A percentile compares a stretch with the other conserved stretches of the same genome.
phyloP scores from a whole-genome alignment of 2,797 vertebrate genomes.

The Cetoscarus ocellatus region DNA sequence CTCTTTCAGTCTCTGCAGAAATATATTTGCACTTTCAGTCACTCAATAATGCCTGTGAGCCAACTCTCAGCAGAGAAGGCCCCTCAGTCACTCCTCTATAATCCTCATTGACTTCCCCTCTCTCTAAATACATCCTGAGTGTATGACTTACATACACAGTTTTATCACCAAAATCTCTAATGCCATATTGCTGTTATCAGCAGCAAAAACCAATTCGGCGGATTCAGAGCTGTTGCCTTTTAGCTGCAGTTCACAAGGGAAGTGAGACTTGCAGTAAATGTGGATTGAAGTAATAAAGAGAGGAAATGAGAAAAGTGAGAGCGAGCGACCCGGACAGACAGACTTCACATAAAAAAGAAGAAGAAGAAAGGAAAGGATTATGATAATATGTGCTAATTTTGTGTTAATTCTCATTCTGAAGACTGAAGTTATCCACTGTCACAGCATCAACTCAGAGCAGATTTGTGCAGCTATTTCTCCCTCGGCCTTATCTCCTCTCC shows the following conservation, averaged over 20 bases:
- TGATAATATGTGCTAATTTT: constrained; percentile 71
- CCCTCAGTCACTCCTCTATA: constrained; percentile 24
- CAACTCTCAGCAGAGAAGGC: constrained; percentile 31
- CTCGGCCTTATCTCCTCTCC: constrained; percentile 35
- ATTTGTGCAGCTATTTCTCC: constrained; percentile 40
- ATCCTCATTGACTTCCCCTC: constrained; percentile 29
- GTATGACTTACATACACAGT: background rate
- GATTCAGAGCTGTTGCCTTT: constrained; percentile 33
- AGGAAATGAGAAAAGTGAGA: constrained; percentile 21
- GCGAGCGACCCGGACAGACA: constrained; percentile 30
- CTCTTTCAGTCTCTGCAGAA: constrained; percentile 3
- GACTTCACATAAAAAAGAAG: constrained; percentile 23
- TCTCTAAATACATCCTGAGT: constrained; percentile 27
- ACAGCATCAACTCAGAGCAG: constrained; percentile 42
- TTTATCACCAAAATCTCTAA: constrained; percentile 36
- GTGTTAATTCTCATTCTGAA: constrained; percentile 55
- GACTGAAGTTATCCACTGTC: constrained; percentile 40
- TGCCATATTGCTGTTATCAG: constrained; percentile 21
- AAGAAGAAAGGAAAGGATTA: constrained; percentile 56
- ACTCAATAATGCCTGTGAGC: constrained; percentile 40
- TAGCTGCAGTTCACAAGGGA: constrained; percentile 19
- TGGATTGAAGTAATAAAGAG: constrained; percentile 16
- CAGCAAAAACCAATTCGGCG: constrained; percentile 23
- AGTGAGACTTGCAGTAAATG: constrained; percentile 30
- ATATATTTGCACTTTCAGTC: constrained; percentile 26